Conservation (phyloP, 2,113 vertebrate genomes). For the Geococcyx californianus region DNA sequence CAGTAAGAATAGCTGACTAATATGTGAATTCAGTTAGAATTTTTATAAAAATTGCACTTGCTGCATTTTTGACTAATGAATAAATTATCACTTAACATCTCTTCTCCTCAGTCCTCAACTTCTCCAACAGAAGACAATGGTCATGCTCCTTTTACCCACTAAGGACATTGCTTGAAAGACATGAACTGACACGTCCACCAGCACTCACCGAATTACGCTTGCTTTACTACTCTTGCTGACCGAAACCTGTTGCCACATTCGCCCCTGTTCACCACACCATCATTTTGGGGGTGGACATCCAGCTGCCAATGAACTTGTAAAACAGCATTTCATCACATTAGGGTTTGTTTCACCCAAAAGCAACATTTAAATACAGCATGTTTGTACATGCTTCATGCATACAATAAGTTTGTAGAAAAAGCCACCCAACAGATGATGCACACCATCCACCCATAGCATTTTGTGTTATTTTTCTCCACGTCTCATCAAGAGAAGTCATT, state of each 20-base stretch:
- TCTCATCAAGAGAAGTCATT: background rate
- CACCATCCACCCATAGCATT: fast-evolving
- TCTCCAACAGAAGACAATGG: background rate
- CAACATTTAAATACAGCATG: background rate
- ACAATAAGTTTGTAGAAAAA: background rate
- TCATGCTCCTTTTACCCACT: background rate
- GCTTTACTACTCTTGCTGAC: background rate
- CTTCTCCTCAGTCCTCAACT: background rate
- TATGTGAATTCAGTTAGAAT: background rate
- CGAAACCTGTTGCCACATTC: background rate
- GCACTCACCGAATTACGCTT: background rate
- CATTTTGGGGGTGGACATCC: background rate
- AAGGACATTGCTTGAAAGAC: background rate
- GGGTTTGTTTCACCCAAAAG: background rate
- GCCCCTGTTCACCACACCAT: too few relatives aligned
- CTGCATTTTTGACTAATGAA: background rate
- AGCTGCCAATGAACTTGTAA: background rate
- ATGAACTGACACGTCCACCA: background rate
- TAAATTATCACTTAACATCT: background rate
- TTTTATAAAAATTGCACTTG: background rate
- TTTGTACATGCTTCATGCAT: background rate
- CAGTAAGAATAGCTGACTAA: background rate
- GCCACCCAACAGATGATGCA: background rate
- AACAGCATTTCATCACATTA: background rate
- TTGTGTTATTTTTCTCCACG: background rate